phyloP scores from a whole-genome alignment of 2,797 vertebrate genomes.

The Anisognathus igniventris region DNA sequence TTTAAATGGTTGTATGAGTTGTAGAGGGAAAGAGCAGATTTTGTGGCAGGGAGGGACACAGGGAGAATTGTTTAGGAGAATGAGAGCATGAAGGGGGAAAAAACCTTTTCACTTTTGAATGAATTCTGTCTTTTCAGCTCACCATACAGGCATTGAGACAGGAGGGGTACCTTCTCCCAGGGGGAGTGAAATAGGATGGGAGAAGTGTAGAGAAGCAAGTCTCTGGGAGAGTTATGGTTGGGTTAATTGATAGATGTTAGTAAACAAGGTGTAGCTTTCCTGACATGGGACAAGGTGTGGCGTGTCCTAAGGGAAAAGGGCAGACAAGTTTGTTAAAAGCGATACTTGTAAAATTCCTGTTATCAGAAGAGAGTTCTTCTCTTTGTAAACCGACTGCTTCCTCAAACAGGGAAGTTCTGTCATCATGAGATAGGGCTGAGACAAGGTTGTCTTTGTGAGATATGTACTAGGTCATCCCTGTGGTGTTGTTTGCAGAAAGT shows the following conservation, averaged over 20 bases:
- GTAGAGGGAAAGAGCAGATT: not conserved
- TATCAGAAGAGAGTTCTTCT: not conserved
- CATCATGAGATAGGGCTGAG: not conserved
- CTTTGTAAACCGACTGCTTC: conserved; percentile 29
- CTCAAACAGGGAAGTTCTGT: not conserved
- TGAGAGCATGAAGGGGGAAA: not conserved
- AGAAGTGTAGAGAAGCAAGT: not conserved
- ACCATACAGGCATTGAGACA: not conserved
- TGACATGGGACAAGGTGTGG: not conserved
- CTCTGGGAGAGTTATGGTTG: not conserved
- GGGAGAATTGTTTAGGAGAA: not conserved
- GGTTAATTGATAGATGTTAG: not conserved
- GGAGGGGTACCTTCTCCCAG: not conserved
- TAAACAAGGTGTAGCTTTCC: not conserved
- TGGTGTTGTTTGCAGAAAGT: not conserved
- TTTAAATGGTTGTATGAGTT: not conserved
- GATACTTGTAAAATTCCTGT: not conserved
- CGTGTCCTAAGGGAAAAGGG: not conserved
- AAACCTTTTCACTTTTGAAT: not conserved
- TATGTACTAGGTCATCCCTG: not conserved
- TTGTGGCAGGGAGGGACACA: not conserved
- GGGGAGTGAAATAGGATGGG: not conserved
- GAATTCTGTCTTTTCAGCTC: not conserved
- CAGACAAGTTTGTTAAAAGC: not conserved
- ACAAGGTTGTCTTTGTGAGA: not conserved